Evolutionary conservation across 2,888 invertebrate genomes (phyloP).

Genomic region (Furcula furcula): DNA sequence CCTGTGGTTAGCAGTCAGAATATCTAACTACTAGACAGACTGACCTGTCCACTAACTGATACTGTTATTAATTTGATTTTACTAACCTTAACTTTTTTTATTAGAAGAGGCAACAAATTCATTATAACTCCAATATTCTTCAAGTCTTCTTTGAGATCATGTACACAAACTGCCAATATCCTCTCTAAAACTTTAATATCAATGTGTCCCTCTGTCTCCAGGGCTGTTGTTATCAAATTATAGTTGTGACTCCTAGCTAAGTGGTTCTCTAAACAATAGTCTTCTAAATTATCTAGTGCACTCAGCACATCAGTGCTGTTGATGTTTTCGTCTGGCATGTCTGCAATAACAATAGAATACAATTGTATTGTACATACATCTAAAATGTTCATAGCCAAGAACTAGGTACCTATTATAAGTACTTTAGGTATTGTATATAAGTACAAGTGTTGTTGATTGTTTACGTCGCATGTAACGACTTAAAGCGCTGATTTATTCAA

Average conservation of each 20-base stretch:
- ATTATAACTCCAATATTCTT: slow-evolving; percentile 40
- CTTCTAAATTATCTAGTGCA: slow-evolving; percentile 42
- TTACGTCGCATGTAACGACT: too few relatives aligned
- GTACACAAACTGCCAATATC: slow-evolving; percentile 44
- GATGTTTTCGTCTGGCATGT: slow-evolving; percentile 43
- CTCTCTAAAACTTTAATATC: slow-evolving; percentile 31
- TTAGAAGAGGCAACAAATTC: slow-evolving; percentile 40
- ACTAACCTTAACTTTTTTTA: slow-evolving; percentile 52
- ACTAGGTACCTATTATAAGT: too few relatives aligned
- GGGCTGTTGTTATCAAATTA: slow-evolving; percentile 31
- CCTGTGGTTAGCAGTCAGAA: too few relatives aligned
- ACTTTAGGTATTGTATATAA: too few relatives aligned
- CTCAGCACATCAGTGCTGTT: slow-evolving; percentile 23
- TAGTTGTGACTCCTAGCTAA: slow-evolving; percentile 33
- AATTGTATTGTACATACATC: too few relatives aligned
- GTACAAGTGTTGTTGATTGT: too few relatives aligned
- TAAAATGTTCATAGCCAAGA: too few relatives aligned
- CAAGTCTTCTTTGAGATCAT: slow-evolving; percentile 46
- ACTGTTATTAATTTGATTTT: too few relatives aligned
- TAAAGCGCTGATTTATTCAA: too few relatives aligned
- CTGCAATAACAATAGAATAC: slow-evolving; percentile 29
- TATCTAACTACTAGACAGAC: too few relatives aligned
- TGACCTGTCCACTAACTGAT: too few relatives aligned
- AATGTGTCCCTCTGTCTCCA: slow-evolving; percentile 33
- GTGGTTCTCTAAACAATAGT: slow-evolving; percentile 29